Evolutionary conservation across 2,888 invertebrate species (phyloP), one percentile per base, ranked within the genome.

Genomic region (Hydriomena furcata): DNA sequence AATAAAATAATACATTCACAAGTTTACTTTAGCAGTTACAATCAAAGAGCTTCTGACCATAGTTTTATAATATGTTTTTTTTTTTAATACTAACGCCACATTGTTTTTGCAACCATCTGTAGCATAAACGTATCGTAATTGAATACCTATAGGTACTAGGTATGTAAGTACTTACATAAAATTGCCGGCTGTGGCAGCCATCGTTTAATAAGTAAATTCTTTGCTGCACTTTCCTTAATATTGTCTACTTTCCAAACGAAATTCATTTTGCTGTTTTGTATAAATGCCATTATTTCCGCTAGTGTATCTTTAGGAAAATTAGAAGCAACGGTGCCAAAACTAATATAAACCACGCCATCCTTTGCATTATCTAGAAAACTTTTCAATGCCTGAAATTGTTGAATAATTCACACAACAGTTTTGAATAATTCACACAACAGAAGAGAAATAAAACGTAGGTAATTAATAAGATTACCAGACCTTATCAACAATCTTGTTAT

Each of bases 161-260:
- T n/a, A n/a, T n/a, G n/a, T n/a, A n/a, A n/a, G n/a, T 11, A 91
- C 91, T 90, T 71, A 92, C 95, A 93, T 34, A 95, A 81, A 53
- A 95, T 91, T 62, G 94, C 94, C 46, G 92, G 91, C 65, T 95
- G 95, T 0, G 95, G 94, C 76, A 94, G 75, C 95, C 95, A 95
- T 54, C 92, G 92, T 59, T 86, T 87, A 7, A 93, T 75, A 71
- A 92, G 87, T 32, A 95, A 91, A 69, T 95, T 95, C 6, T 84
- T 72, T 0, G 94, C 92, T 61, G 92, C 84, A 36, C 85, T 86
- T 0, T 90, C 84, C 68, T 94, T 84, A 0, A 93, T 92, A 61
- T 91, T 91, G 68, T 94, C 94, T 91, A 92, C 93, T 81, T 94
- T 95, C 94, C 94, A 95, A 42, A 95, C 78, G 7, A 95, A 92